A percentile compares a stretch with the other conserved stretches of the same genome.
These are phyloP conservation scores for Sebastes schlegelii DNA, from an alignment of 2,113 vertebrate genomes.

Conservation along the genomic window DNA sequence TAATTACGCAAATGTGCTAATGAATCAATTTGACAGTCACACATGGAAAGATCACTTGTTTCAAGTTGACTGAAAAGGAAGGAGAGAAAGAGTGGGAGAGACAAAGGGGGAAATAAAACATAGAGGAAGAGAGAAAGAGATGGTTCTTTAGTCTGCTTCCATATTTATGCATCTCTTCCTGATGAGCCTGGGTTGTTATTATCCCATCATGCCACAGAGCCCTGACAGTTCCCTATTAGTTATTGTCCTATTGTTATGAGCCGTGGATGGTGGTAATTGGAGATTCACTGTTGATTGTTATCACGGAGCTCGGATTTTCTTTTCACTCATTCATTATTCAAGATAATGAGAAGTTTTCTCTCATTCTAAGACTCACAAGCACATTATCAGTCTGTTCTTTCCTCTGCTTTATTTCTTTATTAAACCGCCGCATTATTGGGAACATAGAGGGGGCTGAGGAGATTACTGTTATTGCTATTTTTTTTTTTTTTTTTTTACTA, in stretches of 20 bases:
- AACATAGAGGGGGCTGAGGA: constrained; percentile 13
- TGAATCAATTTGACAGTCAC: constrained; percentile 58
- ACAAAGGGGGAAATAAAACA: not conserved
- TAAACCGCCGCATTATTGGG: constrained; percentile 33
- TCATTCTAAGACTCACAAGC: constrained; percentile 22
- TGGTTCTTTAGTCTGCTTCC: constrained; percentile 25
- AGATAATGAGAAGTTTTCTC: constrained; percentile 64
- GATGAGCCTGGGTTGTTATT: constrained; percentile 59
- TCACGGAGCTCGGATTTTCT: constrained; percentile 50
- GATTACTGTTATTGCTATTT: constrained; percentile 21
- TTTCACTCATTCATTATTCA: constrained; percentile 61
- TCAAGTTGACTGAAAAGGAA: constrained; percentile 21
- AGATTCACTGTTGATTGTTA: constrained; percentile 69
- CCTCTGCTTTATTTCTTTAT: constrained; percentile 38
- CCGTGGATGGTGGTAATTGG: constrained; percentile 71
- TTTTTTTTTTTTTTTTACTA: not conserved
- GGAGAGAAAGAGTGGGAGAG: not conserved
- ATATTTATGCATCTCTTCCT: constrained; percentile 40
- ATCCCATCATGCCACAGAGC: constrained; percentile 55
- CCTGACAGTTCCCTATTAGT: constrained; percentile 67
- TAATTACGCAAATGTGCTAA: constrained; percentile 67
- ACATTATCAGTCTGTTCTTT: constrained; percentile 43
- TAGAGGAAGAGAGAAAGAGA: not conserved
- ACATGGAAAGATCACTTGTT: constrained; percentile 35
- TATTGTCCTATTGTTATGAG: constrained; percentile 68